These are phyloP conservation scores for Nemoura dubitans DNA, from an alignment of 2,888 invertebrate genomes.

Conservation along the genomic window DNA sequence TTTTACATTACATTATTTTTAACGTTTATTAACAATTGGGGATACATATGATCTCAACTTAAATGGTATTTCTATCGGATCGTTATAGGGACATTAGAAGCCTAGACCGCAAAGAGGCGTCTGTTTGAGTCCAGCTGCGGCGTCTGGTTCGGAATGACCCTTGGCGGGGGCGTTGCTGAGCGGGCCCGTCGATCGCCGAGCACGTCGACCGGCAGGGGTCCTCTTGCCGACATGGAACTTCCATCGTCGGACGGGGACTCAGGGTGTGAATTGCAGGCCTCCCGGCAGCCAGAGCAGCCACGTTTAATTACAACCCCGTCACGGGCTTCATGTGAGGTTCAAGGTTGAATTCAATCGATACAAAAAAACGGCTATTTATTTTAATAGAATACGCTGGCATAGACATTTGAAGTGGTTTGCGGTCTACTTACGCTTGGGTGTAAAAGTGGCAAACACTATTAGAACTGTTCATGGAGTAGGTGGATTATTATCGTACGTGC, in stretches of 20 bases:
- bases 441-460: not conserved
- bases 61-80: too few species aligned
- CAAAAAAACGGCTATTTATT: not conserved
- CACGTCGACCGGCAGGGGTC: not conserved
- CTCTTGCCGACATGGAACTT: not conserved
- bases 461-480: not conserved
- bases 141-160: too few species aligned
- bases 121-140: too few species aligned
- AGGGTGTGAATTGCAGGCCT: not conserved
- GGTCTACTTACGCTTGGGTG: not conserved
- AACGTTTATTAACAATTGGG: too few species aligned
- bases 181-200: not conserved
- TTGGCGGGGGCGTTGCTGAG: too few species aligned
- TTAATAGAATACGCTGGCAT: not conserved
- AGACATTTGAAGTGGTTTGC: not conserved
- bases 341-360: not conserved
- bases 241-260: not conserved
- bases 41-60: too few species aligned
- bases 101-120: too few species aligned
- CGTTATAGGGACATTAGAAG: too few species aligned
- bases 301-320: not conserved
- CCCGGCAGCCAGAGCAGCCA: not conserved
- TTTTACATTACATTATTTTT: too few species aligned
- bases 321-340: not conserved
- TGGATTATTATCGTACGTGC: not conserved